Evolutionary conservation across 1,140 invertebrate species (phyloP), one percentile per base, ranked within the genome.

Genomic region (Cyclargus thomasi): DNA sequence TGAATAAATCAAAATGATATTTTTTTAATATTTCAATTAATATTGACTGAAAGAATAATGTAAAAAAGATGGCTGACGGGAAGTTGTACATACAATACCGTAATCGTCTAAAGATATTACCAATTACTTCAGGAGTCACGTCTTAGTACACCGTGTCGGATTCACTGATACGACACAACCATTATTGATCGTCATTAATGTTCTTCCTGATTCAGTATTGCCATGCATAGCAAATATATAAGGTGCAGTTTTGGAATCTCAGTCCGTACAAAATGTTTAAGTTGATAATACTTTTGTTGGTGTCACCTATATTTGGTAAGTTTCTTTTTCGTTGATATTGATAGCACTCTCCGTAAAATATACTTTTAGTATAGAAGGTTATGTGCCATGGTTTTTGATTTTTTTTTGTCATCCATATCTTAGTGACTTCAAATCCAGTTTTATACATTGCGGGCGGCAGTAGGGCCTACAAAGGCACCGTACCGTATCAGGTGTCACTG

Each of bases 401-500:
- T 14, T 11, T 14, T 47, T 47, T 47, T 47, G n/a, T n/a, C n/a
- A n/a, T 47, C 39, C 39, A 55, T 62, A n/a, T 63, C 74, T 2
- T 71, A 87, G 83, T 78, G 6, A 74, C 72, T 23, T 72, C 80
- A 17, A 75, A 77, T 4, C 8, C 29, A 29, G 29, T 29, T 20
- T 70, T 82, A 63, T 70, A 84, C 1, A 86, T 87, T 21, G 86
- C 85, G 1, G 86, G 86, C 0, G 85, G 86, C 0, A 82, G 77
- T 1, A 89, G 85, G 64, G 86, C 86, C 0, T 20, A 74, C 0
- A 89, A 87, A 63, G 86, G 85, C 0, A 83, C 85, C 0, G 72
- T 72, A 0, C 85, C 85, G 0, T 89, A 87, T 71, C 86, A 88
- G 66, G 86, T 86, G 0, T 92, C 92, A n/a, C 72, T 94, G 0